Conservation (phyloP, 2,888 invertebrate genomes). For the Zootermopsis nevadensis region DNA sequence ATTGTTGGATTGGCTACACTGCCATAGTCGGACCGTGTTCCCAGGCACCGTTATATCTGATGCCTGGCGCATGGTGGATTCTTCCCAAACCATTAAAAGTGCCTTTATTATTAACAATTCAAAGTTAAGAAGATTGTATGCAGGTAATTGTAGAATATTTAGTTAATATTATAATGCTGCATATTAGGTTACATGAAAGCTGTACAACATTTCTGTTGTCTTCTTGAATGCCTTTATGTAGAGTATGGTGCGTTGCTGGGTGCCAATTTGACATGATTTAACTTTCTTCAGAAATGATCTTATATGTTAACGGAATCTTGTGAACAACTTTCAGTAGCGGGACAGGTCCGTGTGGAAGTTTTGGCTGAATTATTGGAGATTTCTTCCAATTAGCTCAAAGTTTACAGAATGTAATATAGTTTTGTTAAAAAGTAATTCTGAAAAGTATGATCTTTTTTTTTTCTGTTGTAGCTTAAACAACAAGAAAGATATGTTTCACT, state of each 20-base stretch:
- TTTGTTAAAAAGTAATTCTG: not conserved
- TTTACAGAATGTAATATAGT: conserved; percentile 2
- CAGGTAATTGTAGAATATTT: not conserved
- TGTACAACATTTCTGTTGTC: conserved; percentile 22
- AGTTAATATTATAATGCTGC: not conserved
- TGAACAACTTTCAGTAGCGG: not conserved
- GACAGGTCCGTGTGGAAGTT: not conserved
- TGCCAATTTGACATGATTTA: not conserved
- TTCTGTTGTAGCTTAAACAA: conserved; percentile 29
- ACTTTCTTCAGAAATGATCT: not conserved
- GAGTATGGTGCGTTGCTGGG: not conserved
- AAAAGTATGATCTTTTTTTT: not conserved
- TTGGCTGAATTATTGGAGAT: not conserved
- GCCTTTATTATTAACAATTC: conserved; percentile 33
- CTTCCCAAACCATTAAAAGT: conserved; percentile 39
- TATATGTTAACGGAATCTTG: not conserved
- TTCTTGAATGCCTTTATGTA: conserved; percentile 10
- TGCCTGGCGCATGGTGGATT: conserved; percentile 29
- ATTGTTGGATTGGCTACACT: conserved; percentile 30
- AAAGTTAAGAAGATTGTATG: conserved; percentile 23
- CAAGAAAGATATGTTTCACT: conserved; percentile 24
- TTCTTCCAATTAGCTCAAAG: conserved; percentile 2
- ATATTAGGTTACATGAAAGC: conserved; percentile 9
- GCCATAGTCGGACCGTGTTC: conserved; percentile 23
- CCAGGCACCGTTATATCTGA: conserved; percentile 13